Conservation (phyloP, 2,888 invertebrate genomes). For the Salticus scenicus region DNA sequence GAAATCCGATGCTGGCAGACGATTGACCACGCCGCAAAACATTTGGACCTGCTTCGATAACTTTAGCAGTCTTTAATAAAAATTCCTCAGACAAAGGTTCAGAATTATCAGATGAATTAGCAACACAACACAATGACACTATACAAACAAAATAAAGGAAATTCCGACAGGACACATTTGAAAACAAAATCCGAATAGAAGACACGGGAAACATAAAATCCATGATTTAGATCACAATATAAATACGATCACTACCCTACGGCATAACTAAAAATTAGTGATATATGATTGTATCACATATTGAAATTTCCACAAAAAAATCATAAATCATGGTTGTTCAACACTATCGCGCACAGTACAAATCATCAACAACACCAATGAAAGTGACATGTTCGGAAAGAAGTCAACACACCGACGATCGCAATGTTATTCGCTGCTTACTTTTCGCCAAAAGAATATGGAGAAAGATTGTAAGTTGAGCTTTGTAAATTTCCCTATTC, state of each 20-base stretch:
- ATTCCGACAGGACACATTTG: constrained; percentile 43
- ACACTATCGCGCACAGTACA: not conserved
- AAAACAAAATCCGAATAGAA: constrained; percentile 53
- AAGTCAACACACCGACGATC: not conserved
- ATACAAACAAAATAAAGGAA: constrained; percentile 31
- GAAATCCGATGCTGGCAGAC: constrained; percentile 25
- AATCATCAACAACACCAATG: not conserved
- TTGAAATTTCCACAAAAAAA: not conserved
- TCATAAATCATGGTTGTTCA: not conserved
- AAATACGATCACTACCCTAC: constrained; percentile 30
- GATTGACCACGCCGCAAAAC: constrained; percentile 47
- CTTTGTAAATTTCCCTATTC: not conserved
- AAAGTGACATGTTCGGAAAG: constrained; percentile 13
- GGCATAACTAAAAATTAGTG: constrained; percentile 45
- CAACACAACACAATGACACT: not conserved
- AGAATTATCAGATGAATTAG: constrained; percentile 19
- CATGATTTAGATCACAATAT: constrained; percentile 43
- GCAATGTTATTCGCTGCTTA: not conserved
- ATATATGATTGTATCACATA: not conserved
- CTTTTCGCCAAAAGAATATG: not conserved
- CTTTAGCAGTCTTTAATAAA: constrained; percentile 55
- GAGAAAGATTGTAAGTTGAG: constrained; percentile 4
- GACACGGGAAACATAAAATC: constrained; percentile 54
- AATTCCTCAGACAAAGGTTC: constrained; percentile 38
- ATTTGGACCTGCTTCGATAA: constrained; percentile 59